Evolutionary conservation across 1,140 invertebrate species (phyloP).

Genomic region (Cyclina sinensis): DNA sequence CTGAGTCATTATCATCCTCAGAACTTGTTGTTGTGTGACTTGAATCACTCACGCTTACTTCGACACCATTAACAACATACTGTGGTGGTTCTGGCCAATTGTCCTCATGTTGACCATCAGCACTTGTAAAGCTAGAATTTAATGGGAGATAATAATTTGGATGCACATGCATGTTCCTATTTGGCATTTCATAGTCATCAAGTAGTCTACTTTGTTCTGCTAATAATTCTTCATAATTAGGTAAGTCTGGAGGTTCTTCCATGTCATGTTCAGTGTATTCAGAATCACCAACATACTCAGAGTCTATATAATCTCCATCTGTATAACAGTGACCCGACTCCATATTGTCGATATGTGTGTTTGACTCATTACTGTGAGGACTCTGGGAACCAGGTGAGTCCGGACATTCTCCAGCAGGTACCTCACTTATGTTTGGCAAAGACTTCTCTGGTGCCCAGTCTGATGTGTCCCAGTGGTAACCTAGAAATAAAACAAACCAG

Average conservation of each 20-base stretch:
- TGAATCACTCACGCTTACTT: conserved; percentile 44
- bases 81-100: conserved; percentile 67
- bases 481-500: conserved; percentile 84
- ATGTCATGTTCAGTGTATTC: conserved; percentile 89
- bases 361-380: conserved; percentile 95
- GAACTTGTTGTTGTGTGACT: conserved; percentile 51
- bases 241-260: conserved; percentile 83
- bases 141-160: conserved; percentile 94
- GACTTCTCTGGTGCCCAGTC: conserved; percentile 94
- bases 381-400: conserved; percentile 92
- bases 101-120: conserved; percentile 57
- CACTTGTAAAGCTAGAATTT: conserved; percentile 69
- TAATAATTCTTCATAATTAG: conserved; percentile 86
- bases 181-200: conserved; percentile 86
- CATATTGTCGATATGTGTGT: conserved; percentile 86
- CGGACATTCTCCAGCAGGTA: conserved; percentile 95
- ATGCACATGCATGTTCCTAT: conserved; percentile 93
- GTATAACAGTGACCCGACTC: conserved; percentile 86
- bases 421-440: conserved; percentile 96
- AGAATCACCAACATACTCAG: conserved; percentile 90
- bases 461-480: conserved; percentile 98
- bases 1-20: conserved; percentile 88
- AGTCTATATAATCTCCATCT: conserved; percentile 90
- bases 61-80: conserved; percentile 72
- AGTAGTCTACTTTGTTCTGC: conserved; percentile 77